A percentile compares a stretch with the other conserved stretches of the same genome.
Conservation (phyloP, 2,888 invertebrate species). For the Ochropacha duplaris region DNA sequence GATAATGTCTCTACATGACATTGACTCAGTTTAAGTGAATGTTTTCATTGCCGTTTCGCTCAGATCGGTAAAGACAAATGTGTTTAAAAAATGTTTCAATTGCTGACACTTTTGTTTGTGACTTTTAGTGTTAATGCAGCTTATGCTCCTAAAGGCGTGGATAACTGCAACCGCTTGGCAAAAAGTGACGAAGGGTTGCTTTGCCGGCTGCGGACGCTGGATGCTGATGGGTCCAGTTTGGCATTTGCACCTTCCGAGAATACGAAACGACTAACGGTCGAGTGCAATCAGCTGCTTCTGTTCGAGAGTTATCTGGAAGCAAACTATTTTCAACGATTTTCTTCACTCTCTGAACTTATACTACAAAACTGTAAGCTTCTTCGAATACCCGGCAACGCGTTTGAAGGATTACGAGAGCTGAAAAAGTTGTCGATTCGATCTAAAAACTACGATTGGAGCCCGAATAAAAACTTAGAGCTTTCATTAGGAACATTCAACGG, state of each 20-base stretch:
- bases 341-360: slow-evolving; percentile 88
- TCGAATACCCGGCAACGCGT: slow-evolving; percentile 88
- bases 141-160: slow-evolving; percentile 68
- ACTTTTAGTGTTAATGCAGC: slow-evolving; percentile 77
- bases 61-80: slow-evolving; percentile 64
- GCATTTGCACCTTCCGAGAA: slow-evolving; percentile 85
- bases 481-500: slow-evolving; percentile 88
- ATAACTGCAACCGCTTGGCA: slow-evolving; percentile 63
- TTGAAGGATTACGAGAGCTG: slow-evolving; percentile 91
- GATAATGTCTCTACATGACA: slow-evolving; percentile 46
- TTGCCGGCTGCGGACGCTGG: slow-evolving; percentile 88
- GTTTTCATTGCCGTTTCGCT: slow-evolving; percentile 44
- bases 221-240: slow-evolving; percentile 86
- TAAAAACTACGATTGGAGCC: slow-evolving; percentile 90
- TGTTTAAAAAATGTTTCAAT: slow-evolving; percentile 78
- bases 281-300: slow-evolving; percentile 90
- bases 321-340: slow-evolving; percentile 88
- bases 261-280: slow-evolving; percentile 87
- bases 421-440: slow-evolving; percentile 91
- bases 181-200: slow-evolving; percentile 82
- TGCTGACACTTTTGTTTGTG: slow-evolving; percentile 78
- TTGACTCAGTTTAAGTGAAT: slow-evolving; percentile 49
- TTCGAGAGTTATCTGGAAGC: slow-evolving; percentile 90
- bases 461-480: slow-evolving; percentile 89
- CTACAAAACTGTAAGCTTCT: slow-evolving; percentile 91